Evolutionary conservation across 2,797 vertebrate genomes (phyloP).

Genomic region (Coreius guichenoti): DNA sequence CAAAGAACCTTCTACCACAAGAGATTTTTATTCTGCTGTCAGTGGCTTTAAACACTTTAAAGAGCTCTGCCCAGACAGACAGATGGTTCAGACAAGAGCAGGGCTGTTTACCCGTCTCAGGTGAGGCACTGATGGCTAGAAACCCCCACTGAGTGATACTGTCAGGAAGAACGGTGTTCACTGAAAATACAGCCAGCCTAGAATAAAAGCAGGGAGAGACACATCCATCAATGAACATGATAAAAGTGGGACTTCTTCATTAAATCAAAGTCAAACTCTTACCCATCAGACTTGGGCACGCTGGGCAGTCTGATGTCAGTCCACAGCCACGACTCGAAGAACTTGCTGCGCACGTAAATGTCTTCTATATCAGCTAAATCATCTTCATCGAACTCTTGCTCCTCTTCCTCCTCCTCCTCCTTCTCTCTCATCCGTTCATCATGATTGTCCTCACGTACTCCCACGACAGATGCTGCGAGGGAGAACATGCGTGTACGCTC

Average conservation of each 20-base stretch:
- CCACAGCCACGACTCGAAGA: constrained; percentile 82
- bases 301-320: constrained; percentile 69
- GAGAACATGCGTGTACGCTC: no score
- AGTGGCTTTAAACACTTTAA: background rate
- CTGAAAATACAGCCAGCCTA: constrained; percentile 67
- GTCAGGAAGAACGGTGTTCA: constrained; percentile 70
- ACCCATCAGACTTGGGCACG: constrained; percentile 65
- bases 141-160: constrained; percentile 86
- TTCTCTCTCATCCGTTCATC: no score
- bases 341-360: constrained; percentile 73
- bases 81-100: background rate
- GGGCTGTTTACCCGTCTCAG: constrained; percentile 73
- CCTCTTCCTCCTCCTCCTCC: background rate
- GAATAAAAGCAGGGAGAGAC: constrained; percentile 8
- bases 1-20: no score
- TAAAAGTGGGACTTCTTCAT: background rate
- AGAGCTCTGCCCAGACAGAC: background rate
- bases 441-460: rapidly evolving
- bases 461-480: no score
- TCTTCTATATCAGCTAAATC: constrained; percentile 62
- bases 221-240: background rate
- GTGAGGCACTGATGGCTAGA: constrained; percentile 78
- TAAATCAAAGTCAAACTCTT: constrained; percentile 31
- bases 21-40: background rate
- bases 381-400: background rate